Evolutionary conservation across 2,888 invertebrate genomes (phyloP), one percentile per base, ranked within the genome.

Genomic region (Synergus laeviventris): DNA sequence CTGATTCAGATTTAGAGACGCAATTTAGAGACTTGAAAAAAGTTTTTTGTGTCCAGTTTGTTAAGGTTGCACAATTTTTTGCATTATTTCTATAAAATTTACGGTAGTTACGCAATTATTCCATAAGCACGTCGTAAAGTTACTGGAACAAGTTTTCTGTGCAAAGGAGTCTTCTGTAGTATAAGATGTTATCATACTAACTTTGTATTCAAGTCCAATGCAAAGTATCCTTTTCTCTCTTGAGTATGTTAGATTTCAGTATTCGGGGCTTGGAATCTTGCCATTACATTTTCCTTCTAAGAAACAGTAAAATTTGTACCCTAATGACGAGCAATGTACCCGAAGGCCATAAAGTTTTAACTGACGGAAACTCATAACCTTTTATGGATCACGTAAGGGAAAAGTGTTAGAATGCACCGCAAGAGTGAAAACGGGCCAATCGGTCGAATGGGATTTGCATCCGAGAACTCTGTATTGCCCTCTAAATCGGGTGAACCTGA

Each of bases 381-480:
- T 59, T 61, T 36, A 16, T 2, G 24, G 18, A 38, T 14, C 5
- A 66, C 49, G 42, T 66, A 11, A 42, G 21, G 42, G 64, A 66
- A n/a, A 16, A 60, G 60, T 21, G 12, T 21, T 42, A 42, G 7
- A 66, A 42, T 49, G 49, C 39, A 21, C 16, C 21, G 45, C 45
- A n/a, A 38, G 38, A 36, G 38, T 38, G 18, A 42, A 64, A 64
- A 21, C 39, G 2, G 21, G 24, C 7, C 64, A 66, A 45, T 45
- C 64, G n/a, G 24, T 66, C 42, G 18, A 66, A 24, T 45, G 14
- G 42, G 1, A 66, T 66, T 66, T 42, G 64, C 64, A 45, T 42
- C 21, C 42, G 7, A 45, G 24, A 42, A 21, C 24, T 42, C 9
- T 1, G 14, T 21, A 66, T 45, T 42, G 42, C 42, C 24, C 64